Evolutionary conservation across 2,888 invertebrate genomes (phyloP).

Genomic region (Scaptomyza tumidula): DNA sequence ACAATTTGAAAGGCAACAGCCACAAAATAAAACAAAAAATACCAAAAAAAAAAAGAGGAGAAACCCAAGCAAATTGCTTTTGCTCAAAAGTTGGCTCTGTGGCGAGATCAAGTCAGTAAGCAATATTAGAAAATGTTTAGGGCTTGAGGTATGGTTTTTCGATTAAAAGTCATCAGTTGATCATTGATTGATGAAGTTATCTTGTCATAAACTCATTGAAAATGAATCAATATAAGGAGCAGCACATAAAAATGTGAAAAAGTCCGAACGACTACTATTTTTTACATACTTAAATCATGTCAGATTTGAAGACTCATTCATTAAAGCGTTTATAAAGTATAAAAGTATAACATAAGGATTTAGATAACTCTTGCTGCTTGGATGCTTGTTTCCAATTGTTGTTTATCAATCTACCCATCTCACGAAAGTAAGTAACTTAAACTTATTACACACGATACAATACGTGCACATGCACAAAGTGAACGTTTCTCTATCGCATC

Average conservation of each 20-base stretch:
- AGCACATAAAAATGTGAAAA: no score
- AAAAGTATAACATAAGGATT: constrained; percentile 1
- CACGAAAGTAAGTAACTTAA: not conserved
- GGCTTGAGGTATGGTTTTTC: not conserved
- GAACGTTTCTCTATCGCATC: not conserved
- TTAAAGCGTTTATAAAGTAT: no score
- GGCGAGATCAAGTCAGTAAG: constrained; percentile 47
- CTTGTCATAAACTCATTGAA: no score
- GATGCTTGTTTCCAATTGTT: not conserved
- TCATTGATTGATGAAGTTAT: not conserved
- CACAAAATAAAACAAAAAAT: constrained; percentile 8
- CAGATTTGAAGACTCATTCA: not conserved
- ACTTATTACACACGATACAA: not conserved
- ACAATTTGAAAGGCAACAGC: constrained; percentile 35
- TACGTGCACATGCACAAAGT: not conserved
- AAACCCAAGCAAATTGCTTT: constrained; percentile 36
- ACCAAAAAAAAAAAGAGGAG: constrained; percentile 1
- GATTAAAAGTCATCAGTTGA: not conserved
- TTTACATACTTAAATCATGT: not conserved
- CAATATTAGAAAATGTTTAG: constrained; percentile 16
- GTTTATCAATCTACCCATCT: not conserved
- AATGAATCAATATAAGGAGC: not conserved
- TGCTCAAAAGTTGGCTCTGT: constrained; percentile 42
- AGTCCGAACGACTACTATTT: no score
- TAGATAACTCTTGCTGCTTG: constrained; percentile 6